Evolutionary conservation across 2,888 invertebrate genomes (phyloP).

Genomic region (Calliopum simillimum): DNA sequence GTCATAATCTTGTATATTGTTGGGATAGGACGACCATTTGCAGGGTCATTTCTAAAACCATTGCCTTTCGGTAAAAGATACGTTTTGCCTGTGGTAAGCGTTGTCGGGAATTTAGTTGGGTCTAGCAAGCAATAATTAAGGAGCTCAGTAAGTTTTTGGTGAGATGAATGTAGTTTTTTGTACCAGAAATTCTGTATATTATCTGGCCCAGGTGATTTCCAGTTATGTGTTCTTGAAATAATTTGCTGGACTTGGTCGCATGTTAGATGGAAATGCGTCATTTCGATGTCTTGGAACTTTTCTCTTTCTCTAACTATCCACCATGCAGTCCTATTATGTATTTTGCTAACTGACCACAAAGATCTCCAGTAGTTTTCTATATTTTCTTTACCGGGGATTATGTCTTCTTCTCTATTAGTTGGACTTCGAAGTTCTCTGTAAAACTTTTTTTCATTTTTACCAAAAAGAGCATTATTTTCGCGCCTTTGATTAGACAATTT

Average conservation of each 20-base stretch:
- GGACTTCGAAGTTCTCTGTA: constrained; percentile 7
- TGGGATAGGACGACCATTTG: constrained; percentile 19
- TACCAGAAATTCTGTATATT: constrained; percentile 21
- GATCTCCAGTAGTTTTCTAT: constrained; percentile 33
- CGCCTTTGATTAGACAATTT: constrained; percentile 20
- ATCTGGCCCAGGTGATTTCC: constrained; percentile 19
- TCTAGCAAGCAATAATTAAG: constrained; percentile 4
- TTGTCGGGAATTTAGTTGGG: not conserved
- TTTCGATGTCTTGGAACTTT: constrained; percentile 21
- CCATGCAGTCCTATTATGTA: constrained; percentile 18
- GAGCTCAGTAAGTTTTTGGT: too few species aligned
- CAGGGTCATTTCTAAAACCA: not conserved
- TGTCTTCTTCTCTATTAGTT: constrained; percentile 8
- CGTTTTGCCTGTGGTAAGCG: not conserved
- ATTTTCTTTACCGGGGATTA: constrained; percentile 30
- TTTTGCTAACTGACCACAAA: constrained; percentile 32
- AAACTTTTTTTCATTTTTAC: constrained; percentile 21
- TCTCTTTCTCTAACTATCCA: constrained; percentile 32
- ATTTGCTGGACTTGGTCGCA: constrained; percentile 26
- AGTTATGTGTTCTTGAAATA: constrained; percentile 32
- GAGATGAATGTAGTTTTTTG: constrained; percentile 2
- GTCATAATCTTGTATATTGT: constrained; percentile 36
- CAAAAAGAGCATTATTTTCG: constrained; percentile 10
- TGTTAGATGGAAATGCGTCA: constrained; percentile 18
- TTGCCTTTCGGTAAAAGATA: constrained; percentile 15